These are phyloP conservation scores for Rattus rattus DNA, from an alignment of 2,113 vertebrate species.

Conservation along the genomic window DNA sequence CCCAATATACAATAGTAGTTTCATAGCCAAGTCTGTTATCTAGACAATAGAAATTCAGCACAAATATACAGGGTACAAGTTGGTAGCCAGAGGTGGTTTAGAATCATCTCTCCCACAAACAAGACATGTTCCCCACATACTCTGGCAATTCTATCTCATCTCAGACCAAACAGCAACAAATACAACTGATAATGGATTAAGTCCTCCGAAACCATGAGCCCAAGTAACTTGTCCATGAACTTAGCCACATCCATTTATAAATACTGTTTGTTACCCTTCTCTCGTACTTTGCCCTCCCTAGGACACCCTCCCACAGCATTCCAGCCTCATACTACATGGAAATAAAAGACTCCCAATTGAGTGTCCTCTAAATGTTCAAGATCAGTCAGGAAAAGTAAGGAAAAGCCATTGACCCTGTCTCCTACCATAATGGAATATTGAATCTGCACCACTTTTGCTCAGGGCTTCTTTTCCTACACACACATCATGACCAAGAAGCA, in stretches of 20 bases:
- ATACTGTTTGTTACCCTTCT: neutral
- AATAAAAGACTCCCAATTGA: neutral
- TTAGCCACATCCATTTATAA: neutral
- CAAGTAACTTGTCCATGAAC: neutral
- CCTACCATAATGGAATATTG: neutral
- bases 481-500: too few relatives aligned
- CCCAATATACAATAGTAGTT: neutral
- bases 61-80: neutral
- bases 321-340: too few relatives aligned
- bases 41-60: neutral
- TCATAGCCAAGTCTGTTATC: neutral
- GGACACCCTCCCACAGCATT: neutral
- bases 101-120: neutral
- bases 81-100: neutral
- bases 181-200: neutral
- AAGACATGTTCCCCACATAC: neutral
- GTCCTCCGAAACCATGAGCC: neutral
- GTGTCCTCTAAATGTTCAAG: neutral
- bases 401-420: neutral
- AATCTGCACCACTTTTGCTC: neutral
- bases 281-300: neutral
- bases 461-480: too few relatives aligned
- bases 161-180: neutral
- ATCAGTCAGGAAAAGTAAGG: neutral
- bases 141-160: neutral